These are phyloP conservation scores for Gonioctena quinquepunctata DNA, from an alignment of 1,140 invertebrate genomes.

Conservation along the genomic window DNA sequence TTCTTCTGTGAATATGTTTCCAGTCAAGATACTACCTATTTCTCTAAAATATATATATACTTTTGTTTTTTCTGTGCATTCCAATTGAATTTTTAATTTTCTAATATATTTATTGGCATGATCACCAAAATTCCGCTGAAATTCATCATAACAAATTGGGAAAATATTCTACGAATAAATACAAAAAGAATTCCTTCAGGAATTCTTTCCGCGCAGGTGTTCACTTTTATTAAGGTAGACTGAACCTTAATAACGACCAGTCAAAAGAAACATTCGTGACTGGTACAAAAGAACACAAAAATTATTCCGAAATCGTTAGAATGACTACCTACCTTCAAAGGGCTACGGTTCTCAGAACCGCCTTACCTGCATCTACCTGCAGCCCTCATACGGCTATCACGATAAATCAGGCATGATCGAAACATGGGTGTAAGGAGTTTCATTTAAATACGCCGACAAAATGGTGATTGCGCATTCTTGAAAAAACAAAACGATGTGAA, in stretches of 20 bases:
- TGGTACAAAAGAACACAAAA: background rate
- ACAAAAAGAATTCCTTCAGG: background rate
- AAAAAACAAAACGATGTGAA: no score
- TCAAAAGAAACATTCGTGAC: background rate
- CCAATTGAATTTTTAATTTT: no score
- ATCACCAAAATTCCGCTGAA: no score
- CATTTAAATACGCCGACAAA: background rate
- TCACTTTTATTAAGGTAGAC: background rate
- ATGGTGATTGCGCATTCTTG: background rate
- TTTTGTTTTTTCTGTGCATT: no score
- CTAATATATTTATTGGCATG: no score
- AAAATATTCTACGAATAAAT: no score
- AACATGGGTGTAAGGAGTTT: background rate
- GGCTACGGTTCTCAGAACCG: background rate
- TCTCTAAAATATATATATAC: no score
- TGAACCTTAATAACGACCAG: background rate
- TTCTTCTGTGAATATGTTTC: no score
- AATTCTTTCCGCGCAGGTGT: background rate
- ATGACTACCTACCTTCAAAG: background rate
- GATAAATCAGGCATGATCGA: background rate
- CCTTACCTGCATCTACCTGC: background rate
- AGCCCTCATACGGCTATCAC: background rate
- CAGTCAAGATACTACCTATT: no score
- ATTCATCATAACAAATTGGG: no score
- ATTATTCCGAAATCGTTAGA: background rate